phyloP scores from a whole-genome alignment of 2,113 vertebrate species.

The Tetrao urogallus region DNA sequence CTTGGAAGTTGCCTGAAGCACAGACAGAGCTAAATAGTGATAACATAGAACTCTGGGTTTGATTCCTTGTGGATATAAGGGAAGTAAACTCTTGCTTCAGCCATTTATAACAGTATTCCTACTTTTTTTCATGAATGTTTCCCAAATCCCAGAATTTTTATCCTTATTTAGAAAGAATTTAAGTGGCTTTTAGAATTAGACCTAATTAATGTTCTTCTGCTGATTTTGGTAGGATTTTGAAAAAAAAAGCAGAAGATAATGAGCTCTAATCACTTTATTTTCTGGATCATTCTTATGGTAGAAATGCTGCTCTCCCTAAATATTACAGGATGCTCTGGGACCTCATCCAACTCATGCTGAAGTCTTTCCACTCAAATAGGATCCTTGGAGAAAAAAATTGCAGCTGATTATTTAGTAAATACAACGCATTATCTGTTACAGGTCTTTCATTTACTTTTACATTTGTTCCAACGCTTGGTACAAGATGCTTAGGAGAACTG shows the following conservation, averaged over 20 bases:
- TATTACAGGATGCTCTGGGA: not conserved
- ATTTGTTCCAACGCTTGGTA: not conserved
- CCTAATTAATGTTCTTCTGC: not conserved
- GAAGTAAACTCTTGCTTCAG: not conserved
- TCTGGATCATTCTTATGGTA: not conserved
- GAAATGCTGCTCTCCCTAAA: not conserved
- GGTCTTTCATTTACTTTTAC: not conserved
- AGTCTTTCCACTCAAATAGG: constrained; percentile 36
- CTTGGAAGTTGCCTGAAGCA: not conserved
- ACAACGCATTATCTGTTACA: not conserved
- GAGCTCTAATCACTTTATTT: not conserved
- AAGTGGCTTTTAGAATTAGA: not conserved
- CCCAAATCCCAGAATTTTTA: not conserved
- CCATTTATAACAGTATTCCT: not conserved
- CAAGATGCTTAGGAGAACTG: not conserved
- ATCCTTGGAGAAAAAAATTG: constrained; percentile 23
- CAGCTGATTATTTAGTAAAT: constrained; percentile 29
- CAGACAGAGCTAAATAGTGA: not conserved
- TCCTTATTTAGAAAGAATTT: not conserved
- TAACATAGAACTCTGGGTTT: not conserved
- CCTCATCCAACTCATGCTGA: constrained; percentile 17
- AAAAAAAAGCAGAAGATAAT: not conserved
- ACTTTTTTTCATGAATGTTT: not conserved
- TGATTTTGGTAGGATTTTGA: not conserved
- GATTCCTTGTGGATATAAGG: not conserved